These are phyloP conservation scores for Melierax canorus DNA, from an alignment of 2,113 vertebrate genomes.

Conservation along the genomic window DNA sequence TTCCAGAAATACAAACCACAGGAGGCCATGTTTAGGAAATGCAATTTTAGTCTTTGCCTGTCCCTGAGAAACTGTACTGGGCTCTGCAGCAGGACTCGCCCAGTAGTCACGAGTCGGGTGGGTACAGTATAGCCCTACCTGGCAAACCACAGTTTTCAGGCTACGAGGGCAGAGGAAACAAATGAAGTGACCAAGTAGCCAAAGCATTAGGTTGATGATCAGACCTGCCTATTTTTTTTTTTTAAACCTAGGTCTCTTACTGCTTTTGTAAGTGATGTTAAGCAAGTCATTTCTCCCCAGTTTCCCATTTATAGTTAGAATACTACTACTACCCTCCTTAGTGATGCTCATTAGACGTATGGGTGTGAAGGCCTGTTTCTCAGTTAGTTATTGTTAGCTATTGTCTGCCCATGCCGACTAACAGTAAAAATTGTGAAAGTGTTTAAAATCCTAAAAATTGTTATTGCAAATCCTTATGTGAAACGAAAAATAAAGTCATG, in stretches of 20 bases:
- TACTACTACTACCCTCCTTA: neutral
- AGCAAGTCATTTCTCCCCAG: neutral
- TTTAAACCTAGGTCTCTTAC: neutral
- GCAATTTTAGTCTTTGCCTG: neutral
- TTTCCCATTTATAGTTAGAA: neutral
- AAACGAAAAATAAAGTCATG: neutral
- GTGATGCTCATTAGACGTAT: neutral
- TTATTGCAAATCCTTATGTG: neutral
- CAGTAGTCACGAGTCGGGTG: rapidly evolving
- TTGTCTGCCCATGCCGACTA: rapidly evolving
- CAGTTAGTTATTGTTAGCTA: neutral
- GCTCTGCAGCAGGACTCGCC: neutral
- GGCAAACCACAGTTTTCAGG: neutral
- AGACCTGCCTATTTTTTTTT: neutral
- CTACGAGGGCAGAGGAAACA: neutral
- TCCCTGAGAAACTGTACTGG: neutral
- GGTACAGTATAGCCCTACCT: neutral
- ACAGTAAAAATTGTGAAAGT: neutral
- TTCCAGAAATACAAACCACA: neutral
- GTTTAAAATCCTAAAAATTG: neutral
- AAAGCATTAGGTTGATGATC: neutral
- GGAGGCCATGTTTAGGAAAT: neutral
- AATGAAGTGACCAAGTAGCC: neutral
- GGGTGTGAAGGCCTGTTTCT: neutral
- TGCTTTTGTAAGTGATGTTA: neutral